Evolutionary conservation across 1,140 invertebrate species (phyloP).

Genomic region (Sinella curviseta): DNA sequence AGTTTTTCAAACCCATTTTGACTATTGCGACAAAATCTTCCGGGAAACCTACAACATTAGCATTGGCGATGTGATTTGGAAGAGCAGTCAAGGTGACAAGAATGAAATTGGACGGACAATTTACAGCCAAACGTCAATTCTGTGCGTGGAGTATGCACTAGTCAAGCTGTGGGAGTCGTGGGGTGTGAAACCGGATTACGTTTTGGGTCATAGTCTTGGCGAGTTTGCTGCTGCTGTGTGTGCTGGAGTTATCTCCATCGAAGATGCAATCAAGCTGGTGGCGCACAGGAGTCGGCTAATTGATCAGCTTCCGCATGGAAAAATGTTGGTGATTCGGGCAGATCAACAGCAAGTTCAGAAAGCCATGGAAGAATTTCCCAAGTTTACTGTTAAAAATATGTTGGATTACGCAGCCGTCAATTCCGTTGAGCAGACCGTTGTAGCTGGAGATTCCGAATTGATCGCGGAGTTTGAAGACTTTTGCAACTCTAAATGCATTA

Average conservation of each 20-base stretch:
- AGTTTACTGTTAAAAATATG: neutral
- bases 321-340: neutral
- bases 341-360: neutral
- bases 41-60: neutral
- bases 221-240: neutral
- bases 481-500: neutral
- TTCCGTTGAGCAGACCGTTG: neutral
- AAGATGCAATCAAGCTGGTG: no score
- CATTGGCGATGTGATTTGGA: neutral
- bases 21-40: neutral
- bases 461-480: constrained; percentile 14
- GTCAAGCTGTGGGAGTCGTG: neutral
- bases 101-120: neutral
- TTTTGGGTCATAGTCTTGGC: neutral
- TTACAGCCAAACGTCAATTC: constrained; percentile 1
- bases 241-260: neutral
- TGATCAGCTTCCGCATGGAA: neutral
- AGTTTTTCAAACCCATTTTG: neutral
- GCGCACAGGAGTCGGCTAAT: neutral
- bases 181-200: neutral
- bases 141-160: neutral
- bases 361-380: neutral
- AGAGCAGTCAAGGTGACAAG: neutral
- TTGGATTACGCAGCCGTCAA: neutral
- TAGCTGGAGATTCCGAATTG: constrained; percentile 2